A percentile compares a stretch with the other conserved stretches of the same genome.
phyloP scores from a whole-genome alignment of 1,140 invertebrate species.

The Lasioglossum baleicum region DNA sequence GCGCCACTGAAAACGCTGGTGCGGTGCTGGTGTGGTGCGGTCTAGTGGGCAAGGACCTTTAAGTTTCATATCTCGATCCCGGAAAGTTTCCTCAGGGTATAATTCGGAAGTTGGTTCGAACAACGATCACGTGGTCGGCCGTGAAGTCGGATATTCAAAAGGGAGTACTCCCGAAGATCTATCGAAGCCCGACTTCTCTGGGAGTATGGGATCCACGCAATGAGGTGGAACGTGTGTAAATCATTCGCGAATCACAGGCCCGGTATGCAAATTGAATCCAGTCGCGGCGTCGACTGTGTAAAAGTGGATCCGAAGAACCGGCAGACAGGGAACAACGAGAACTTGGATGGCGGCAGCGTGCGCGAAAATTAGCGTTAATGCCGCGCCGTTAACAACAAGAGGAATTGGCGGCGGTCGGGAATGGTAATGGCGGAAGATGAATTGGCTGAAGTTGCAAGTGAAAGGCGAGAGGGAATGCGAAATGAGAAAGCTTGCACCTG shows the following conservation, averaged over 20 bases:
- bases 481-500: slow-evolving; percentile 30
- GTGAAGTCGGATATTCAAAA: not conserved
- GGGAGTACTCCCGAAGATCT: not conserved
- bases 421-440: slow-evolving; percentile 32
- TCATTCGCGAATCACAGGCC: not conserved
- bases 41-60: too few relatives aligned
- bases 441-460: slow-evolving; percentile 27
- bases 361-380: slow-evolving; percentile 17
- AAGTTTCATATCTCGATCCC: too few relatives aligned
- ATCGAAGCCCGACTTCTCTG: not conserved
- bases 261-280: not conserved
- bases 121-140: not conserved
- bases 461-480: slow-evolving; percentile 21
- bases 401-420: slow-evolving; percentile 4
- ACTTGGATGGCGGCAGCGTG: not conserved
- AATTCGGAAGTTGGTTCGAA: too few relatives aligned
- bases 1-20: too few relatives aligned
- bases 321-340: too few relatives aligned
- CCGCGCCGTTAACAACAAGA: not conserved
- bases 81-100: too few relatives aligned
- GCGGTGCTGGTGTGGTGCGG: too few relatives aligned
- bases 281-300: not conserved
- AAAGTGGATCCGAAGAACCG: not conserved
- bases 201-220: not conserved
- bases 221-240: not conserved